Evolutionary conservation across 2,797 vertebrate genomes (phyloP).

Genomic region (Rousettus madagascariensis): DNA sequence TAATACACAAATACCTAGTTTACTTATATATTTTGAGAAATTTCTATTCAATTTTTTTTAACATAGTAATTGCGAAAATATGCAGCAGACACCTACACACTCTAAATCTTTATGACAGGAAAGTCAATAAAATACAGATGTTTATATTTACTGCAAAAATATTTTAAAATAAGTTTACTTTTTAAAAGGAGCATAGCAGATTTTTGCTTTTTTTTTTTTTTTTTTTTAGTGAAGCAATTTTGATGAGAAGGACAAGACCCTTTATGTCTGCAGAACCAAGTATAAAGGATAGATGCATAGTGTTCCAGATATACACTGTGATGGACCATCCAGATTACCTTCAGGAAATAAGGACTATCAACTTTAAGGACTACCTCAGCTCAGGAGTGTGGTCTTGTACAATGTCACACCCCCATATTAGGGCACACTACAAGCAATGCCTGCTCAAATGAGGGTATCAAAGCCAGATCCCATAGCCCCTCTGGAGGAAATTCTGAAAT

Average conservation of each 20-base stretch:
- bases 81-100: background rate
- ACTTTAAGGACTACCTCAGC: background rate
- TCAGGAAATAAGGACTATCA: background rate
- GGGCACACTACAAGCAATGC: background rate
- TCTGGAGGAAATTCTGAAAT: background rate
- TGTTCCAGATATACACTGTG: accelerated
- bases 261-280: background rate
- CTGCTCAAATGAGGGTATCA: accelerated
- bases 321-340: background rate
- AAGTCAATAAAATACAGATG: background rate
- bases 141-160: background rate
- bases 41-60: background rate
- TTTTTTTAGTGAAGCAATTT: background rate
- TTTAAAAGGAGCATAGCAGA: background rate
- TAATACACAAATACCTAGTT: background rate
- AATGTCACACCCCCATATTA: background rate
- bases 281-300: background rate
- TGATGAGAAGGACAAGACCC: background rate
- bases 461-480: background rate
- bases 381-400: background rate
- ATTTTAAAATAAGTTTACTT: background rate
- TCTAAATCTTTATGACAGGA: background rate
- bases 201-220: background rate
- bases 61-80: background rate
- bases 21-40: background rate